A percentile compares a stretch with the other conserved stretches of the same genome.
Evolutionary conservation across 2,113 vertebrate species (phyloP).

Genomic region (Paratilapia polleni): DNA sequence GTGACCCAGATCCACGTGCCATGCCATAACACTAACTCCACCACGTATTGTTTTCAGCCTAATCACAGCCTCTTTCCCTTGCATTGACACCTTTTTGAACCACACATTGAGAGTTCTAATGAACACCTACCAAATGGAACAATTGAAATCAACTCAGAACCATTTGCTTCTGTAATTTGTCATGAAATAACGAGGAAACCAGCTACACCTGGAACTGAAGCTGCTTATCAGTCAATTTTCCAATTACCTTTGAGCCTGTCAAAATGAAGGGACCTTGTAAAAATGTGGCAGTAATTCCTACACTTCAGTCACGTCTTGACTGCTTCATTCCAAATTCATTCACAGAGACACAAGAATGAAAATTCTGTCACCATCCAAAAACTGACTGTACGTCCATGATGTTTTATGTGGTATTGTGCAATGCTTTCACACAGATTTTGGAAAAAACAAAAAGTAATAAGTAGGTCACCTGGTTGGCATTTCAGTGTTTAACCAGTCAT

Average conservation of each 20-base stretch:
- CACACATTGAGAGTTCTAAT: neutral
- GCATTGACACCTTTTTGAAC: neutral
- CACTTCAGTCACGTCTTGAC: neutral
- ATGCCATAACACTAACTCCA: no score
- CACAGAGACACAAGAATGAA: constrained; percentile 5
- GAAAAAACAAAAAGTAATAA: neutral
- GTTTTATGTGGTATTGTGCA: neutral
- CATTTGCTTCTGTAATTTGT: neutral
- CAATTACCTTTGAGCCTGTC: neutral
- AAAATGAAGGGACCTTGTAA: neutral
- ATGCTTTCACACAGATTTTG: neutral
- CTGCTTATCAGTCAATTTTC: neutral
- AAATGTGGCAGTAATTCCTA: neutral
- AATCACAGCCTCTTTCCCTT: neutral
- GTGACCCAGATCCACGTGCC: no score
- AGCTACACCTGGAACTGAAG: neutral
- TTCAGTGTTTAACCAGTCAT: neutral
- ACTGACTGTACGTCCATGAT: neutral
- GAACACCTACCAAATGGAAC: neutral
- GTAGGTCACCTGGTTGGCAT: neutral
- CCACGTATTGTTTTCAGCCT: neutral
- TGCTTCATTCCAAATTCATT: neutral
- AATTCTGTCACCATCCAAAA: neutral
- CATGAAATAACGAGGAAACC: neutral
- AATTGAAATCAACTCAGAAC: neutral